These are phyloP conservation scores for Aplidium turbinatum DNA, from an alignment of 23 tunicate species.

Conservation along the genomic window DNA sequence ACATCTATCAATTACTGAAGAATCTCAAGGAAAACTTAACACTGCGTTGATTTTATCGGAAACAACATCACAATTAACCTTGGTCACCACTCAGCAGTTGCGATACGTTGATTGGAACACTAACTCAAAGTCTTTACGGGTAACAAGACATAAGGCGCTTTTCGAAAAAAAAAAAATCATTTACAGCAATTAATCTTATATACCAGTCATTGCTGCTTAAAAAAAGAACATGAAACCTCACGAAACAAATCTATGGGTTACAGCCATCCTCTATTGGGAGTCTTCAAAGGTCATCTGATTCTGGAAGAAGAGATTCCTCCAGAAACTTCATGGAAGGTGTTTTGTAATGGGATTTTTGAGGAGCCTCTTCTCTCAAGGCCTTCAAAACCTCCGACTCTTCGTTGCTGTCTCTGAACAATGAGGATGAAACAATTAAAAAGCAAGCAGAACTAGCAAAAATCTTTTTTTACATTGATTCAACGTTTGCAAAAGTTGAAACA, in stretches of 20 bases:
- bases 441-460: no score
- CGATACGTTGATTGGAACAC: no score
- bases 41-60: no score
- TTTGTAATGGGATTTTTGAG: constrained; percentile 22
- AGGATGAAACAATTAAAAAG: no score
- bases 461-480: no score
- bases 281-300: constrained; percentile 58
- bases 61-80: no score
- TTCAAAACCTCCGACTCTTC: constrained; percentile 76
- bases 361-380: constrained; percentile 63
- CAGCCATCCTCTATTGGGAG: constrained; percentile 4
- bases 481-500: no score
- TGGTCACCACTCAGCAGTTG: no score
- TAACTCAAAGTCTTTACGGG: no score
- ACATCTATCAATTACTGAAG: no score
- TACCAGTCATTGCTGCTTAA: neutral
- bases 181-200: neutral
- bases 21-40: no score
- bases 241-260: neutral
- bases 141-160: neutral
- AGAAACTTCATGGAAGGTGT: constrained; percentile 75
- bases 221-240: neutral
- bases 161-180: neutral
- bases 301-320: constrained; percentile 63
- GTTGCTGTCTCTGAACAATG: constrained; percentile 22